Evolutionary conservation across 2,113 vertebrate species (phyloP), one percentile per base, ranked within the genome.

Genomic region (Myocastor coypus): DNA sequence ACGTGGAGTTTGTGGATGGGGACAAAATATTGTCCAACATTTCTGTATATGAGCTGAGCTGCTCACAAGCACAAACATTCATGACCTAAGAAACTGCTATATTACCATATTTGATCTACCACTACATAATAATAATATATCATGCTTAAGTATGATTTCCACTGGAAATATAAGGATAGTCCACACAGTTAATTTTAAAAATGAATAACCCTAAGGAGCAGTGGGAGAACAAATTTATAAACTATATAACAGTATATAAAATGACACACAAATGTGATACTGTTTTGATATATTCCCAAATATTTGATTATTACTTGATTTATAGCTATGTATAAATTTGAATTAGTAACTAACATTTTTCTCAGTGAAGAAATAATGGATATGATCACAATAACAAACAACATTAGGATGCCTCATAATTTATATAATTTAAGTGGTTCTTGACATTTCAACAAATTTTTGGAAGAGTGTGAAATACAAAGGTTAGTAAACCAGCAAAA

Each of bases 401-500:
- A 75, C 20, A 75, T 1, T 40, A 57, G 20, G 17, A 78, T 5
- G 3, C 4, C 57, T 42, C 24, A 69, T 11, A 69, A 14, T 64
- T 32, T 75, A 50, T 61, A n/a, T 87, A 59, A 64, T 83, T 82
- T 68, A 52, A 71, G 55, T 42, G 20, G 10, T 68, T 93, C 5
- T 93, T 95, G 88, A 42, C 46, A 90, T 87, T 86, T 89, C 50
- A 85, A 82, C 20, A 83, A 85, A 19, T 52, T 37, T 86, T 87
- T 55, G 88, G 50, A 52, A 61, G 30, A 89, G 14, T 87, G 22
- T 73, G 32, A 89, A 82, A 66, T 50, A 40, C 12, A 63, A 83
- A 3, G 59, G 12, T 37, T 71, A 34, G 87, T 14, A 61, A 80
- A n/a, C 32, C 81, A 85, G 34, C 52, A 66, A 87, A 66, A 52